These are phyloP conservation scores for Polydrusus pterygomalis DNA, from an alignment of 2,888 invertebrate genomes.

Conservation along the genomic window DNA sequence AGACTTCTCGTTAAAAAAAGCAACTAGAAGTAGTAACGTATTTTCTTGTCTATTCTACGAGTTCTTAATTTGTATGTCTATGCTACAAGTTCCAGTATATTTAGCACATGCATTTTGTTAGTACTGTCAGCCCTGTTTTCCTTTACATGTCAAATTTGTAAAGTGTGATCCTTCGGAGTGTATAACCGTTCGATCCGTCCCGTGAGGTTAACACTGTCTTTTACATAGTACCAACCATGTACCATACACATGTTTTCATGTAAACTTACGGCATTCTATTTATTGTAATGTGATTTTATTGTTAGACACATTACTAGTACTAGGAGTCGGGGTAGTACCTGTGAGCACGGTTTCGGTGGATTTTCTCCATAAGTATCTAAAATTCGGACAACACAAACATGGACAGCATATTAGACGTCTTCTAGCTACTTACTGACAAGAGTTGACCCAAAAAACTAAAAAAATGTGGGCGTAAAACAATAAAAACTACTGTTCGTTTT, in stretches of 20 bases:
- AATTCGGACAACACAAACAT: conserved; percentile 57
- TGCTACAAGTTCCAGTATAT: not conserved
- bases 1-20: not conserved
- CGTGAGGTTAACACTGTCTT: conserved; percentile 20
- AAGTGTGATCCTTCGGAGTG: conserved; percentile 1
- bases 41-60: no score
- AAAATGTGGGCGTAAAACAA: conserved; percentile 44
- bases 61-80: not conserved
- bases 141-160: not conserved
- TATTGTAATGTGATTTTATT: conserved; percentile 40
- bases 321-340: conserved; percentile 45
- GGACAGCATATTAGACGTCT: conserved; percentile 47
- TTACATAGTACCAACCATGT: conserved; percentile 1
- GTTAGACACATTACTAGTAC: conserved; percentile 47
- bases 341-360: conserved; percentile 54
- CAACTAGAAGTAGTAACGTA: not conserved
- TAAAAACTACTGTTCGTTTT: conserved; percentile 9
- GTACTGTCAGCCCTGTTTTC: conserved; percentile 17
- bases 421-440: conserved; percentile 50
- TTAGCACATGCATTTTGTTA: conserved; percentile 20
- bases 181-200: not conserved
- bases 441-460: conserved; percentile 55
- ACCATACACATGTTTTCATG: conserved; percentile 13
- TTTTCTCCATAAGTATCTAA: conserved; percentile 57
- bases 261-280: conserved; percentile 34